Base-by-base conservation (phyloP, 1,140 invertebrate species). In the Pogonognathellus flavescens region DNA sequence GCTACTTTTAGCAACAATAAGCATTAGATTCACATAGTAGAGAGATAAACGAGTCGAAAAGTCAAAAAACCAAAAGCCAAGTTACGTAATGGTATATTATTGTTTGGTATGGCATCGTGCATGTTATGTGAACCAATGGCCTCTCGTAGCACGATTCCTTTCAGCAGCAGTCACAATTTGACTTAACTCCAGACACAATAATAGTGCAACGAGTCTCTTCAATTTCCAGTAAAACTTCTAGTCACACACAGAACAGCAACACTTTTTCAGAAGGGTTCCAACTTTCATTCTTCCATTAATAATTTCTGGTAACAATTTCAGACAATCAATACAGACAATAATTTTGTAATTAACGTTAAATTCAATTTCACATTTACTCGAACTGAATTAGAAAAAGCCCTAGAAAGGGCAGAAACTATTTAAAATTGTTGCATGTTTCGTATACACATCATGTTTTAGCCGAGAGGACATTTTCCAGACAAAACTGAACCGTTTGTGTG, bases 21-120 rank as follows among this genome's bases (percentile, higher is more conserved):
- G 66, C 66, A 70, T 49, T 49, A 41, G 70, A 41, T 76, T 49
- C 25, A 31, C 70, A 14, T 0, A 41, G 31, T 41, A 6, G 31
- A 76, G 14, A 76, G 70, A 76, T 76, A 76, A 76, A 76, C 70
- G 70, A 50, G 70, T 50, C 16, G 70, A 76, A 18, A 31, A 57
- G n/a, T 13, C 53, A 57, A 14, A n/a, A 57, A 57, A 57, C 11
- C n/a, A 14, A 13, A 41, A 76, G 70, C 41, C 70, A 76, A 76
- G 70, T 76, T 31, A 76, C 70, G 49, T 50, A 76, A 76, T 76
- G 70, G 14, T 49, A 50, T 76, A 31, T 49, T 31, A 76, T 76
- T 76, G 11, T 41, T 41, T 6, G 31, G 6, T 13, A 57, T 57
- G 53, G 53, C n/a, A n/a, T n/a, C n/a, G n/a, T n/a, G 25, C 14